phyloP scores from a whole-genome alignment of 2,797 vertebrate genomes.

The Decapterus maruadsi region DNA sequence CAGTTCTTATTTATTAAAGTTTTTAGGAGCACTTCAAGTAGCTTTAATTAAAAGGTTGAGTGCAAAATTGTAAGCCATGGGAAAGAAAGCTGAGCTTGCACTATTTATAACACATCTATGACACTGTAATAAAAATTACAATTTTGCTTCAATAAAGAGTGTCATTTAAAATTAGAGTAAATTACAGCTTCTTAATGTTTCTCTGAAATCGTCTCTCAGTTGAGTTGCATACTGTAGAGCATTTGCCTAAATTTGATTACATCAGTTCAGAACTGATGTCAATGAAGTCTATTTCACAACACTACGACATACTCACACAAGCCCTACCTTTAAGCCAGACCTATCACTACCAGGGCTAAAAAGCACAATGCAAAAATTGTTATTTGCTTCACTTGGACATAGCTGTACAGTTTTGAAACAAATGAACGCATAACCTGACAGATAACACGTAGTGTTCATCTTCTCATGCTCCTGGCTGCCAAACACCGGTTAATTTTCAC shows the following conservation, averaged over 20 bases:
- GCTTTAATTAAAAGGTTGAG: constrained; percentile 3
- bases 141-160: neutral
- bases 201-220: neutral
- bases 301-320: no score
- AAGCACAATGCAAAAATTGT: neutral
- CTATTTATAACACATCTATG: neutral
- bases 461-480: no score
- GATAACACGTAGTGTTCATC: neutral
- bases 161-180: neutral
- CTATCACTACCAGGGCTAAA: neutral
- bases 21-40: neutral
- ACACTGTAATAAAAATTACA: neutral
- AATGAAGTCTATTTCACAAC: no score
- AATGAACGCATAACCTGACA: neutral
- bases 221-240: neutral
- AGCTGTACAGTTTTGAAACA: neutral
- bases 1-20: neutral
- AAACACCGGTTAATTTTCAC: no score
- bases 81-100: neutral
- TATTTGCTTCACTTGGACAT: neutral
- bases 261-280: no score
- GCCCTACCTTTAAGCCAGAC: no score
- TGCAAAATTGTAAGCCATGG: neutral
- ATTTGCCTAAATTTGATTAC: no score
- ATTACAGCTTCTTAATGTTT: neutral